Evolutionary conservation across 2,113 vertebrate genomes (phyloP).

Genomic region (Grus americana): DNA sequence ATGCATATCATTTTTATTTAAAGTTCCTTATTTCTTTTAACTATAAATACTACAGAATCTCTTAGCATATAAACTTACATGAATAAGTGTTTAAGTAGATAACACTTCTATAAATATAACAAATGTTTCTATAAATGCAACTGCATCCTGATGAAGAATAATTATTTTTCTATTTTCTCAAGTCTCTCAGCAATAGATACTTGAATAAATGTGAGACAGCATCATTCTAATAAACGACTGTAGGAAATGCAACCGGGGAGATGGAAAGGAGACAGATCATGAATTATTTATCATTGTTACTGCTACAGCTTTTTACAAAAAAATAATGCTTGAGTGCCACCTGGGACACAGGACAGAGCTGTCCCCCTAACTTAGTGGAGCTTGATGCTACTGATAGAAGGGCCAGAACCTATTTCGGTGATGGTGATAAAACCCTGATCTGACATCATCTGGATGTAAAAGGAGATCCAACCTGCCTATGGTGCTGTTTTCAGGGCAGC

Average conservation of each 20-base stretch:
- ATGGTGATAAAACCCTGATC: background rate
- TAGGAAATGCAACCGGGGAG: background rate
- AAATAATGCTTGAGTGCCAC: background rate
- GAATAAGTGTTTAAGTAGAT: conserved; percentile 1
- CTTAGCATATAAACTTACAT: background rate
- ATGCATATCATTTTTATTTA: background rate
- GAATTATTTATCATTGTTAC: conserved; percentile 21
- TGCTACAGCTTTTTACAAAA: background rate
- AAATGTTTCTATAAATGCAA: conserved; percentile 35
- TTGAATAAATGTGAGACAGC: conserved; percentile 25
- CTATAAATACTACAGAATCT: conserved; percentile 14
- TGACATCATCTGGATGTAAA: background rate
- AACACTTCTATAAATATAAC: conserved; percentile 40
- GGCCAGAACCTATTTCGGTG: background rate
- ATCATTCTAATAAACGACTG: background rate
- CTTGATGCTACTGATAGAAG: background rate
- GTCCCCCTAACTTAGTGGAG: background rate
- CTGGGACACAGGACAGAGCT: background rate
- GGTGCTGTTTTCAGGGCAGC: background rate
- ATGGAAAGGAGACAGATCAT: background rate
- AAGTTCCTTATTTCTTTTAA: conserved; percentile 6
- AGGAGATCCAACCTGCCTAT: background rate
- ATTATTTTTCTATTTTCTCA: conserved; percentile 55
- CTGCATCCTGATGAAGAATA: conserved; percentile 33
- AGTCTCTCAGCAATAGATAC: conserved; percentile 1